Conservation (phyloP, 2,113 vertebrate genomes). For the Hydropotes inermis region DNA sequence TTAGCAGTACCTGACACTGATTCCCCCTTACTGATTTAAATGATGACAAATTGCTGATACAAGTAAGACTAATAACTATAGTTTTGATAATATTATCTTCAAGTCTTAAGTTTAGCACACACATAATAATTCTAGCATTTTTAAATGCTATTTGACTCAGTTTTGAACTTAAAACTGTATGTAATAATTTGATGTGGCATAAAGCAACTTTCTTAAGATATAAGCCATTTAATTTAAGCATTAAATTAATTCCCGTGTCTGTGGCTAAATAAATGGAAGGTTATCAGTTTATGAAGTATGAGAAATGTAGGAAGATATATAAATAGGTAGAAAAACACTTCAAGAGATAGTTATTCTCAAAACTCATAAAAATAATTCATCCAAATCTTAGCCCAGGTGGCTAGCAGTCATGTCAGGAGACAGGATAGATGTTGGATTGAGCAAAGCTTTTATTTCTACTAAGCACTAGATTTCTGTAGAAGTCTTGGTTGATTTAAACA, state of each 20-base stretch:
- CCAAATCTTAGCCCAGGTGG: background rate
- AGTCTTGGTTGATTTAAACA: background rate
- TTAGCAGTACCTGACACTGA: background rate
- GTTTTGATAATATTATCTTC: background rate
- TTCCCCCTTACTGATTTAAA: background rate
- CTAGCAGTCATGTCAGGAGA: background rate
- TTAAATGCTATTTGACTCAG: constrained; percentile 28
- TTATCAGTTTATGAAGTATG: background rate
- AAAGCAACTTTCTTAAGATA: background rate
- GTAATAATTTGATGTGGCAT: background rate
- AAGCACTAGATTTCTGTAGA: background rate
- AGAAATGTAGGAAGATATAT: background rate
- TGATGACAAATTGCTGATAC: background rate
- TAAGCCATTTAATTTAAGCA: background rate
- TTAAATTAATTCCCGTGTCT: background rate
- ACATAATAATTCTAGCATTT: constrained; percentile 4
- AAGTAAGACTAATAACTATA: background rate
- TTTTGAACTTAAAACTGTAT: constrained; percentile 29
- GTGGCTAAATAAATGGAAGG: background rate
- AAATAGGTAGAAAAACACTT: background rate
- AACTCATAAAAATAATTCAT: background rate
- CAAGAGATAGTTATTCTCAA: background rate
- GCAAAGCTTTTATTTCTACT: background rate
- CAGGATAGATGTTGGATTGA: background rate
- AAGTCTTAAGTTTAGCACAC: background rate